Percentiles rank a stretch among this genome's conserved stretches.
phyloP scores from a whole-genome alignment of 2,113 vertebrate genomes.

The Delphinapterus leucas region DNA sequence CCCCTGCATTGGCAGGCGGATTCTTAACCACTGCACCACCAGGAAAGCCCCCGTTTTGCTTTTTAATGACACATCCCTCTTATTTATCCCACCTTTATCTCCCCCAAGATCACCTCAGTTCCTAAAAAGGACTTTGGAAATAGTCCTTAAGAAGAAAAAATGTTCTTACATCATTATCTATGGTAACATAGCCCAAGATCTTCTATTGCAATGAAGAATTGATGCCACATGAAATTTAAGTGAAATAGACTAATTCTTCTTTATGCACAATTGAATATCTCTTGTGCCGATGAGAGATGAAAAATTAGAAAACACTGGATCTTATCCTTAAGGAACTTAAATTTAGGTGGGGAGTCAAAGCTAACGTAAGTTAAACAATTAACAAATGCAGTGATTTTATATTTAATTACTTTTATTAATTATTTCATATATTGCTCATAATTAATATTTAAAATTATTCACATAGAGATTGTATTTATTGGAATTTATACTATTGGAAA shows the following conservation, averaged over 20 bases:
- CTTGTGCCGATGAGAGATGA: background rate
- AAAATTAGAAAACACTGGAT: background rate
- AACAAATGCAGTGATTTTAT: background rate
- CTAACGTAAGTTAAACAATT: background rate
- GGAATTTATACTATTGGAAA: background rate
- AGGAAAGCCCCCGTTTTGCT: background rate
- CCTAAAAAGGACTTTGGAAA: constrained; percentile 1
- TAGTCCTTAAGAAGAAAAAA: background rate
- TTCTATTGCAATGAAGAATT: background rate
- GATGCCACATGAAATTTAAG: background rate
- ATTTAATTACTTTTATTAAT: constrained; percentile 16
- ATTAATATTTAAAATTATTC: constrained; percentile 5
- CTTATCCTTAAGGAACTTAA: background rate
- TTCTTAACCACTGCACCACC: no score
- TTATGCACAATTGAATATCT: background rate
- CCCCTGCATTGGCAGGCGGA: no score
- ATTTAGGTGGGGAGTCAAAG: background rate
- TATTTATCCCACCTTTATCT: background rate
- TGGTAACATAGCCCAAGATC: background rate
- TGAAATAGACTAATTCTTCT: background rate
- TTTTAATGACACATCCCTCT: background rate
- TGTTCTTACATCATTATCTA: background rate
- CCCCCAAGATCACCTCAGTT: background rate
- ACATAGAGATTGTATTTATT: background rate
- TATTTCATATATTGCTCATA: background rate